Percentiles rank a stretch among this genome's conserved stretches.
Evolutionary conservation across 2,113 vertebrate species (phyloP).

Genomic region (Dendropsophus ebraccatus): DNA sequence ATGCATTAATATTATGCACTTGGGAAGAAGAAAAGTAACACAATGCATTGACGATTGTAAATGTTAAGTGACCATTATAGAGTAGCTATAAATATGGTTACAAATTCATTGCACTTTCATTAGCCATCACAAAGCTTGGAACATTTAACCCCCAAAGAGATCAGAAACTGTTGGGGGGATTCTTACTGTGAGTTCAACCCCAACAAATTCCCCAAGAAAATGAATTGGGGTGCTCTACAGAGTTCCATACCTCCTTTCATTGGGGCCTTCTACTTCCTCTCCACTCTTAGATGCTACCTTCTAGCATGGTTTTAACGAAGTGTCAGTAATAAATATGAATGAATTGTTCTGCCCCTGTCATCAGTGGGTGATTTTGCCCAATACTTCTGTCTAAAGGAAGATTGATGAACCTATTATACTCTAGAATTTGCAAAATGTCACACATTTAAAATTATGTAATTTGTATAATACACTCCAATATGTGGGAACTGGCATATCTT

Average conservation of each 20-base stretch:
- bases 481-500: too few species aligned
- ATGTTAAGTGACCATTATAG: conserved; percentile 4
- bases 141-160: not conserved
- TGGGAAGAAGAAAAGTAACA: conserved; percentile 7
- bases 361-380: not conserved
- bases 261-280: too few species aligned
- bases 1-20: conserved; percentile 20
- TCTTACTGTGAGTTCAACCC: not conserved
- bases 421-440: too few species aligned
- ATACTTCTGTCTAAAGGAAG: not conserved
- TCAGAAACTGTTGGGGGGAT: not conserved
- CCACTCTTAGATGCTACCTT: too few species aligned
- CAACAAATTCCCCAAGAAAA: not conserved
- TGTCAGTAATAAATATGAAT: too few species aligned
- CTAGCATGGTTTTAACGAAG: too few species aligned
- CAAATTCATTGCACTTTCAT: not conserved
- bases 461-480: too few species aligned
- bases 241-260: not conserved
- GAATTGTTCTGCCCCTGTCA: too few species aligned
- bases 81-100: not conserved
- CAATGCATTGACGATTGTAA: not conserved
- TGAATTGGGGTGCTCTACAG: not conserved
- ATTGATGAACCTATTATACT: too few species aligned
- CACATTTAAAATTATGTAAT: not conserved
- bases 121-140: not conserved